Base-by-base conservation (phyloP, 2,113 vertebrate species). In the Beaufortia kweichowensis region DNA sequence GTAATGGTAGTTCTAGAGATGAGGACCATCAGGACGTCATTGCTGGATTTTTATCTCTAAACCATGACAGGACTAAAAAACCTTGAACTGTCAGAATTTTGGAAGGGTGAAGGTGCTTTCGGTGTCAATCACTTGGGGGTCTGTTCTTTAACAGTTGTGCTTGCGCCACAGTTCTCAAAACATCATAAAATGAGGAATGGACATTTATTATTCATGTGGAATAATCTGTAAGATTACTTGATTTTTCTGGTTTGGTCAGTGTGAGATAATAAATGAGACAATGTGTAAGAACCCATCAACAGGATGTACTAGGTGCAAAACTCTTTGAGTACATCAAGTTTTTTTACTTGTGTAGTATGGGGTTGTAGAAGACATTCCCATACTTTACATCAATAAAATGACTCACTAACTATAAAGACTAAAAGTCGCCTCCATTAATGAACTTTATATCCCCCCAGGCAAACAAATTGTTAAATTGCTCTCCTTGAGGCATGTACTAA, bases 11-110 rank as follows among this genome's bases (percentile, higher is more conserved):
- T 59, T 59, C 19, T 8, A 46, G 75, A 23, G 56, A 67, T 59
- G 65, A 64, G 26, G 59, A 55, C 60, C 68, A 72, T 43, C 67
- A 56, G 24, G 48, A 39, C 29, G 71, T 60, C 41, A 46, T 62
- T 61, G 39, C 69, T 50, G 15, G 29, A 26, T 69, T 63, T 67
- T 72, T 64, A 65, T 65, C 68, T 79, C 17, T 29, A 46, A 35
- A 63, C 50, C 60, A 41, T 78, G 35, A 64, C 67, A 57, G 17
- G 15, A n/a, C n/a, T 26, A 35, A 43, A 11, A 48, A 65, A 69
- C 76, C 56, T 61, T 61, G n/a, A 41, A 60, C 60, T 72, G 77
- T 35, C 29, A 35, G 35, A 77, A 19, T 29, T 48, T 19, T 61
- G 1, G 3, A 21, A 57, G 48, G 62, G 31, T 66, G 2, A 1